Evolutionary conservation across 2,797 vertebrate species (phyloP).

Genomic region (Urophycis tenuis): DNA sequence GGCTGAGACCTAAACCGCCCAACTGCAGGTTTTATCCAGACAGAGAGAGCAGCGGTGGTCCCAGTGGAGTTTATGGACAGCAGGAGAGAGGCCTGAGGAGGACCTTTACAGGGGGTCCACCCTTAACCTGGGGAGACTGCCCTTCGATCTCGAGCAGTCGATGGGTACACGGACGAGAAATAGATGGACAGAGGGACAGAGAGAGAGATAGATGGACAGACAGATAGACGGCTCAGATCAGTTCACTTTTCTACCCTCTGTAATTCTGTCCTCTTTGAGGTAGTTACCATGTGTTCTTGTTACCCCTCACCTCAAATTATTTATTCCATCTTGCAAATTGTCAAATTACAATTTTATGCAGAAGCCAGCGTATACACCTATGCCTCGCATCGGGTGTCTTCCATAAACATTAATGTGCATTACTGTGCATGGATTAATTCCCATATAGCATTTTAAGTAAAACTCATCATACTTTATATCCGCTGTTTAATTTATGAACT

Average conservation of each 20-base stretch:
- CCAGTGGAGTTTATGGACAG: too few relatives aligned
- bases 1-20: too few relatives aligned
- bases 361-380: not conserved
- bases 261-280: constrained; percentile 22
- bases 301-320: constrained; percentile 45
- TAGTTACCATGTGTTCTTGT: constrained; percentile 47
- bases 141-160: too few relatives aligned
- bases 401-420: not conserved
- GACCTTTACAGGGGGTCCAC: too few relatives aligned
- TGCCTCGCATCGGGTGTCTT: not conserved
- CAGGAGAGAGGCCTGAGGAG: too few relatives aligned
- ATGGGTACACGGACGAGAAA: too few relatives aligned
- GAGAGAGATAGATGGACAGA: too few relatives aligned
- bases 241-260: not conserved
- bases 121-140: too few relatives aligned
- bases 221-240: not conserved
- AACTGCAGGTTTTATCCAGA: too few relatives aligned
- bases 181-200: too few relatives aligned
- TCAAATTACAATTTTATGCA: not conserved
- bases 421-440: too few relatives aligned
- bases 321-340: not conserved
- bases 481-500: not conserved
- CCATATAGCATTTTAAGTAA: not conserved
- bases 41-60: too few relatives aligned
- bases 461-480: not conserved